Base-by-base conservation (phyloP, 2,797 vertebrate genomes). In the Hylomyscus alleni region DNA sequence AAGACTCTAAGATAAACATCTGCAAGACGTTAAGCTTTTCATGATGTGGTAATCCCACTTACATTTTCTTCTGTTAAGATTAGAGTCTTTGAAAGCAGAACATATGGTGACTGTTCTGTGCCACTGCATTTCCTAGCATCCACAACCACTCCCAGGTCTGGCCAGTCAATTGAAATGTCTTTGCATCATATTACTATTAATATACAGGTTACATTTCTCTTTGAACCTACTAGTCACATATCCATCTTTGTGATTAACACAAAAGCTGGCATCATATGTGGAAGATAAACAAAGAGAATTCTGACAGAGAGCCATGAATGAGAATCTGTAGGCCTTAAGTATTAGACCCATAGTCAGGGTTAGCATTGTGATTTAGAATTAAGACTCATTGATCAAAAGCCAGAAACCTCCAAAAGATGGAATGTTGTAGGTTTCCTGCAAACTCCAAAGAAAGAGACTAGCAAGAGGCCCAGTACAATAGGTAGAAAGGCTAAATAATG, bases 21-120 rank as follows among this genome's bases (percentile, higher is more conserved):
- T 90, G 47, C 54, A 78, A 97, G 86, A 89, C 90, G 93, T 91
- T 98, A 97, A 95, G 93, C 92, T 96, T 97, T 97, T 65, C 90
- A 89, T 29, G 29, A 89, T 58, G 97, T 56, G 81, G 89, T 98
- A 98, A 98, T 98, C 96, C 93, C 93, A 97, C 93, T 67, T 90
- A 47, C 67, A 24, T 96, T 97, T 97, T 96, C 97, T 82, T 67
- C 96, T 95, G 80, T 9, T 26, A 93, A 90, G 81, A 93, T 89
- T 91, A 95, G 95, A 94, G 94, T 98, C 97, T 86, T 80, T 97
- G 92, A 97, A 96, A 97, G 86, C 3, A 88, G 95, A 97, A 93
- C 97, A 98, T 96, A 98, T 96, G 98, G 97, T 5, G 1, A 91
- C 69, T 12, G 3, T 95, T 97, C 72, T 81, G 72, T 24, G 26